These are phyloP conservation scores for Phyllotis vaccarum DNA, from an alignment of 2,797 vertebrate species.

Conservation along the genomic window DNA sequence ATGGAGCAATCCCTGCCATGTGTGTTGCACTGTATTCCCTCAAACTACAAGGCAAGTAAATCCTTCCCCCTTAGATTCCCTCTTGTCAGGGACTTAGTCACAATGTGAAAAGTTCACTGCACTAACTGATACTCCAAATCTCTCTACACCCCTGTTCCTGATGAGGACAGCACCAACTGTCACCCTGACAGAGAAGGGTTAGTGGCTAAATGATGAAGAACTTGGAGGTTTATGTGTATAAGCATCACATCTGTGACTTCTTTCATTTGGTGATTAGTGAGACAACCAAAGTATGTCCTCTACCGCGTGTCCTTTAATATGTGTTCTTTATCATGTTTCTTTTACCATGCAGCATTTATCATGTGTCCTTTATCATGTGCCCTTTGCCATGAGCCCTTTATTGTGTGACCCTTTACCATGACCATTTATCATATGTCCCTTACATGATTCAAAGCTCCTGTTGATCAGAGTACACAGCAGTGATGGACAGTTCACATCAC, in stretches of 20 bases:
- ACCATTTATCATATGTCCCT: neutral
- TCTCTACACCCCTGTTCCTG: constrained; percentile 17
- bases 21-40: neutral
- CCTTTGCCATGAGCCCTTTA: neutral
- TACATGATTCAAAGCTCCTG: neutral
- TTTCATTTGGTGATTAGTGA: neutral
- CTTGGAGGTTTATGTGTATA: neutral
- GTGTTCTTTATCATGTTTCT: accelerated
- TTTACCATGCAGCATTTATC: neutral
- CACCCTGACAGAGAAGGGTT: neutral
- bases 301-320: neutral
- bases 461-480: neutral
- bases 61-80: neutral
- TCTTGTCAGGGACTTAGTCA: neutral
- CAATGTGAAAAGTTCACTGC: neutral
- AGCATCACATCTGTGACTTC: neutral
- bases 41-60: neutral
- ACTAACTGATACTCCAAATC: neutral
- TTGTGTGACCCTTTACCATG: neutral
- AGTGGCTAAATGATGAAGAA: neutral
- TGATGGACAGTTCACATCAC: neutral
- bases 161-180: neutral
- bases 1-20: neutral
- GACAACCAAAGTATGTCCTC: neutral
- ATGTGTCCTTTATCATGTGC: neutral